Evolutionary conservation across 2,113 vertebrate genomes (phyloP), one percentile per base, ranked within the genome.

Genomic region (Mus musculus): DNA sequence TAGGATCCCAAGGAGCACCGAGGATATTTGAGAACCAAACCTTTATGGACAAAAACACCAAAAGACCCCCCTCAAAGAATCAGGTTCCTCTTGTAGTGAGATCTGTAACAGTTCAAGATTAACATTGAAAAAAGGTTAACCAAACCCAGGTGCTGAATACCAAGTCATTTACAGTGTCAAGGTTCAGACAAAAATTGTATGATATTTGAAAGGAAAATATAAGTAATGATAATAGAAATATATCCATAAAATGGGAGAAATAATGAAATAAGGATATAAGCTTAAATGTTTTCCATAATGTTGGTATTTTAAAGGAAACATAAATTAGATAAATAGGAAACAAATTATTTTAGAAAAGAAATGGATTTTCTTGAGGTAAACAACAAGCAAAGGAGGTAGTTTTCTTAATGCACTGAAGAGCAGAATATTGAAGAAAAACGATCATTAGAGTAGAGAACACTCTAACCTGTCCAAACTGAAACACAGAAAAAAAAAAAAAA

Each of bases 241-340:
- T 39, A 81, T 93, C 24, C 36, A 77, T n/a, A 93, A 61, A 89
- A 81, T 87, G 9, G 8, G 9, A 72, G 28, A 84, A 26, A 71
- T 77, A 52, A 52, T 93, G 3, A 26, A 90, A 86, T 77, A 46
- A 63, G 12, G 17, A 81, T 42, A 88, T 71, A 90, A 94, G 75
- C 69, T 85, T 88, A 93, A 88, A 91, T 88, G 16, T 24, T 71
- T 92, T 54, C 59, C 88, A 73, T 77, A 76, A 54, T 67, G 30
- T 63, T 1, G 82, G 56, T 33, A 95, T 77, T 88, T 89, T 72
- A 89, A 90, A 82, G 52, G 17, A 94, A 95, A 87, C 11, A 89
- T 22, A 12, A 81, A 82, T 73, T 89, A 28, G 88, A 36, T 73
- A 96, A 13, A 89, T 14, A 81, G 85, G 54, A 63, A 93, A 30